Percentiles rank a stretch among this genome's conserved stretches.
Evolutionary conservation across 2,113 vertebrate species (phyloP).

Genomic region (Zeus faber): DNA sequence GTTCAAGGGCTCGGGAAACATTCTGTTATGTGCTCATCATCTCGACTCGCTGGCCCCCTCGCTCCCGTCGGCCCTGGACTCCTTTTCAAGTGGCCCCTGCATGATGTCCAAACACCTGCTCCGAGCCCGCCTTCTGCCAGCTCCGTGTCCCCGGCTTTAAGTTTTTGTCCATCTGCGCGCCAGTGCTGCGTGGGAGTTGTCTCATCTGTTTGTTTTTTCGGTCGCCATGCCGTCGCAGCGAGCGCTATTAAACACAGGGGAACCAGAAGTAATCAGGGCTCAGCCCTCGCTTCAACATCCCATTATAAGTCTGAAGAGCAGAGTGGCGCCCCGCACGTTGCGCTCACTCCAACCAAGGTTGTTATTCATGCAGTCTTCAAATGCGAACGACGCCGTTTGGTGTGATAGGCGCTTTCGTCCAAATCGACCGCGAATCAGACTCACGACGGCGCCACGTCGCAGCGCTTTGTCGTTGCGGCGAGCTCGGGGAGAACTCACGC

Average conservation of each 20-base stretch:
- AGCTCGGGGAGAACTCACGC: too few relatives aligned
- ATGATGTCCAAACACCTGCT: slow-evolving; percentile 67
- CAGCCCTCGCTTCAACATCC: slow-evolving; percentile 44
- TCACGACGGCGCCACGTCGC: too few relatives aligned
- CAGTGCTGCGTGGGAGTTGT: slow-evolving; percentile 51
- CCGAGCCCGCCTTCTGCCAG: slow-evolving; percentile 41
- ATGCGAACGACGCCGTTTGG: too few relatives aligned
- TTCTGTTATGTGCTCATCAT: slow-evolving; percentile 38
- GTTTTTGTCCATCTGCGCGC: slow-evolving; percentile 64
- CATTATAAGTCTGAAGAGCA: slow-evolving; percentile 23
- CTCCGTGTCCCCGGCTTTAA: slow-evolving; percentile 55
- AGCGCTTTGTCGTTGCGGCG: too few relatives aligned
- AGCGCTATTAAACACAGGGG: slow-evolving; percentile 60
- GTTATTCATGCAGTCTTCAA: slow-evolving; percentile 17
- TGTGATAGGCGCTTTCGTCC: too few relatives aligned
- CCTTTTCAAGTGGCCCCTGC: slow-evolving; percentile 45
- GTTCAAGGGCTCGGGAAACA: slow-evolving; percentile 20
- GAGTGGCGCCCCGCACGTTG: slow-evolving; percentile 44
- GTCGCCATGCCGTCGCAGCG: slow-evolving; percentile 51
- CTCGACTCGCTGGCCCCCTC: slow-evolving; percentile 1
- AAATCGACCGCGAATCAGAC: too few relatives aligned
- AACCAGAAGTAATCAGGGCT: slow-evolving; percentile 57
- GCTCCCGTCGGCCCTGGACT: slow-evolving; percentile 24
- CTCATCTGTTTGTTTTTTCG: slow-evolving; percentile 70
- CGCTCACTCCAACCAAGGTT: slow-evolving; percentile 35